Evolutionary conservation across 2,888 invertebrate genomes (phyloP), one percentile per base, ranked within the genome.

Genomic region (Scelioninae gen. 1): DNA sequence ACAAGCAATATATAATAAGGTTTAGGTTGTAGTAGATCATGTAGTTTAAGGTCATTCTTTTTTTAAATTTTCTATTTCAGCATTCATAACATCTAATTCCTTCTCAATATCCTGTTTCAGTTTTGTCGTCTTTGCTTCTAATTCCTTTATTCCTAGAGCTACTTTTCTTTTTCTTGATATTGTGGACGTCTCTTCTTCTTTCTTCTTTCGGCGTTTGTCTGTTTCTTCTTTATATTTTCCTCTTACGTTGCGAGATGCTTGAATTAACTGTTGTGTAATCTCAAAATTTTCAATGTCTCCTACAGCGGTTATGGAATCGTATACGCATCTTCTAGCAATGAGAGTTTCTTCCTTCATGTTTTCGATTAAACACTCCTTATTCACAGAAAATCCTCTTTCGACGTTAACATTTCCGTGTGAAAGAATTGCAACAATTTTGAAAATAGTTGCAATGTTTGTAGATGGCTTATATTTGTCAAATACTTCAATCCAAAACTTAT

Each of bases 341-440:
- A 43, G n/a, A 43, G 43, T 43, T 0, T 43, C 43, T 11, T 43
- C 1, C n/a, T 43, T 43, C 43, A n/a, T 9, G n/a, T 43, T 43
- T 43, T 43, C n/a, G 2, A 43, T 6, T n/a, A 43, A 43, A n/a
- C 11, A 2, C 5, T 43, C 43, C 23, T 45, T 56, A 23, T 76
- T 76, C 10, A 76, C 34, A 0, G 49, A 76, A 16, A 87, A 87
- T 8, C 86, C 86, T 72, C 85, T 78, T 85, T 88, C 85, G 2
- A 87, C 75, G 40, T 68, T 76, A 7, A 86, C 87, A 56, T 87
- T 86, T n/a, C 86, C 86, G 53, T 86, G 84, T 11, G 82, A 86
- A 32, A 87, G 32, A 74, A 81, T 84, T 7, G 76, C 31, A 8
- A 85, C 58, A 10, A 76, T 69, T 79, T 82, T 69, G 10, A 85